Percentiles rank a stretch among this genome's conserved stretches.
Evolutionary conservation across 2,888 invertebrate genomes (phyloP).

Genomic region (Lamproptera curius): DNA sequence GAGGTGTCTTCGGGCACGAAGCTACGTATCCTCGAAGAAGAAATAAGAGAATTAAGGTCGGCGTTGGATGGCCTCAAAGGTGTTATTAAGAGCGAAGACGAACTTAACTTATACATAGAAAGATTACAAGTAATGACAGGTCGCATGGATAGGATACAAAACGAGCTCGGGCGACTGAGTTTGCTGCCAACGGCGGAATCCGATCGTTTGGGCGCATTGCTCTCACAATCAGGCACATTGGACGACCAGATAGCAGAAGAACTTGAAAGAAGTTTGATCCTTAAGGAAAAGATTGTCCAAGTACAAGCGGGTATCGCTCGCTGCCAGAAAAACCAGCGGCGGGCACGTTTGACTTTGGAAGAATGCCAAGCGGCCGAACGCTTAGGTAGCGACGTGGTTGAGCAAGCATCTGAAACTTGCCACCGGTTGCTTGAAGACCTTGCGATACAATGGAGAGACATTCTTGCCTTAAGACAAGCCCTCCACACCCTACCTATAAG

Average conservation of each 20-base stretch:
- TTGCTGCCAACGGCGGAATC: slow-evolving; percentile 86
- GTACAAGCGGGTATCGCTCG: slow-evolving; percentile 85
- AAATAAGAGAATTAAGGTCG: slow-evolving; percentile 84
- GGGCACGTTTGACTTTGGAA: slow-evolving; percentile 81
- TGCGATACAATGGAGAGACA: slow-evolving; percentile 85
- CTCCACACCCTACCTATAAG: slow-evolving; percentile 88
- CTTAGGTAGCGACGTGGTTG: slow-evolving; percentile 86
- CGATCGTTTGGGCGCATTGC: slow-evolving; percentile 85
- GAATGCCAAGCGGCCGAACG: slow-evolving; percentile 86
- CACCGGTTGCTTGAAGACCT: slow-evolving; percentile 84
- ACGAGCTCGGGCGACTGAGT: slow-evolving; percentile 87
- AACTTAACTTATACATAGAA: slow-evolving; percentile 88
- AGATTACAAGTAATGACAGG: slow-evolving; percentile 86
- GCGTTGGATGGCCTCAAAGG: slow-evolving; percentile 85
- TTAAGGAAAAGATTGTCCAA: slow-evolving; percentile 86
- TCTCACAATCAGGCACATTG: slow-evolving; percentile 83
- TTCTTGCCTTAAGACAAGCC: slow-evolving; percentile 85
- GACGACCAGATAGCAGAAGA: slow-evolving; percentile 87
- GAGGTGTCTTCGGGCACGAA: slow-evolving; percentile 87
- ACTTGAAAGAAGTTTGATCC: slow-evolving; percentile 83
- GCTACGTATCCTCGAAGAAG: slow-evolving; percentile 85
- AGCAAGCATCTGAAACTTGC: slow-evolving; percentile 86
- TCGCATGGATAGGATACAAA: slow-evolving; percentile 87
- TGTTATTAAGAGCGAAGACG: slow-evolving; percentile 90
- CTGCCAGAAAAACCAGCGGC: slow-evolving; percentile 82